Base-by-base conservation (phyloP, 2,113 vertebrate genomes). In the Empidonax alnorum region DNA sequence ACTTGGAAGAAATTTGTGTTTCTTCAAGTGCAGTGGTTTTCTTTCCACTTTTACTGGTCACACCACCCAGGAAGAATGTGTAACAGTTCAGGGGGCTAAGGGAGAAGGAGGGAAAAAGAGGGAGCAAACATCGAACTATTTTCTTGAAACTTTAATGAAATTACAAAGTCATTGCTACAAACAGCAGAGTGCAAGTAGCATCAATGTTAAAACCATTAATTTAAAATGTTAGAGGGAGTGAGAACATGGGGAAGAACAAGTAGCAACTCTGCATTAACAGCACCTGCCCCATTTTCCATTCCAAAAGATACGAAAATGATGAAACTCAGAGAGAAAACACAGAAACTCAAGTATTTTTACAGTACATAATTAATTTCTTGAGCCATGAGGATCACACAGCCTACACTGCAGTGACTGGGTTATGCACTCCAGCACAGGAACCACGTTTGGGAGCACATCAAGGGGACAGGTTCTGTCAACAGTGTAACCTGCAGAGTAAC, bases 371-470 rank as follows among this genome's bases (percentile, higher is more conserved):
- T 59, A 3, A 55, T 33, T 90, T 82, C 33, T 75, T 53, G 44
- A 82, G 37, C 21, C 18, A 47, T 2, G 10, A 87, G 56, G 69
- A 58, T 13, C n/a, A 58, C 0, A 0, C 14, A 56, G 58, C 31
- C 61, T 31, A 7, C 0, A 0, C 35, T 66, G 16, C 67, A 71
- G 46, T 27, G 71, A 10, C 7, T 0, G 2, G 21, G 47, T 50
- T 21, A 71, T 0, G 0, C 27, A 20, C 11, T 22, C 44, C 50
- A 65, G 65, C 2, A 1, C 0, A 0, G 6, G 24, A 87, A 37
- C 44, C 39, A 33, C 0, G 1, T 41, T 18, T 50, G 50, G 49
- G 75, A 87, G n/a, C 4, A 41, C 9, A 12, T 20, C 35, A 33
- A 52, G 8, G 25, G 22, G 19, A 65, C 59, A 56, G 46, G 31